Evolutionary conservation across 1,140 invertebrate species (phyloP).

Genomic region (Brachionus paranguensis): DNA sequence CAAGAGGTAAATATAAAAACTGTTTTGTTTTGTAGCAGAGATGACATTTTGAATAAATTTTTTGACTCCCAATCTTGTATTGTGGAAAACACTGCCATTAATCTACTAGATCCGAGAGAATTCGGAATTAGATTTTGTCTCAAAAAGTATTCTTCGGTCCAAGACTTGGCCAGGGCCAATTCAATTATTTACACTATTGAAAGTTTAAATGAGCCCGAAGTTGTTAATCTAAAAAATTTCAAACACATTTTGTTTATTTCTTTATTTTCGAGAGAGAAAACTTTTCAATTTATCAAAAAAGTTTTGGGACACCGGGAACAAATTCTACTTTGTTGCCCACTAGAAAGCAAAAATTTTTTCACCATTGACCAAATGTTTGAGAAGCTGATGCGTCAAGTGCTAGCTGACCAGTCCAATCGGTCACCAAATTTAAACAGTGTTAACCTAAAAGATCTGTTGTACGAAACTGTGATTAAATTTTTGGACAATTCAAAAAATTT

Average conservation of each 20-base stretch:
- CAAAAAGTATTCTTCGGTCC: background rate
- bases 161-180: background rate
- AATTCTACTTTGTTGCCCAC: background rate
- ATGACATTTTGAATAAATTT: background rate
- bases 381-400: background rate
- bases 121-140: background rate
- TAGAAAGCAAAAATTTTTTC: background rate
- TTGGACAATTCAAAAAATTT: background rate
- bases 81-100: background rate
- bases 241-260: background rate
- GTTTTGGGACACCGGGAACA: background rate
- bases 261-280: conserved; percentile 1
- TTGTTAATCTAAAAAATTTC: background rate
- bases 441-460: background rate
- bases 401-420: background rate
- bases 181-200: background rate
- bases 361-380: background rate
- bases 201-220: background rate
- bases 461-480: background rate
- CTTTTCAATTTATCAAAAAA: background rate
- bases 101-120: background rate
- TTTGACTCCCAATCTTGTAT: background rate
- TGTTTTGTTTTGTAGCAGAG: background rate
- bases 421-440: background rate
- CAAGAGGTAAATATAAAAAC: conserved; percentile 2